Base-by-base conservation (phyloP, 1,140 invertebrate species). In the Drosophila azteca region DNA sequence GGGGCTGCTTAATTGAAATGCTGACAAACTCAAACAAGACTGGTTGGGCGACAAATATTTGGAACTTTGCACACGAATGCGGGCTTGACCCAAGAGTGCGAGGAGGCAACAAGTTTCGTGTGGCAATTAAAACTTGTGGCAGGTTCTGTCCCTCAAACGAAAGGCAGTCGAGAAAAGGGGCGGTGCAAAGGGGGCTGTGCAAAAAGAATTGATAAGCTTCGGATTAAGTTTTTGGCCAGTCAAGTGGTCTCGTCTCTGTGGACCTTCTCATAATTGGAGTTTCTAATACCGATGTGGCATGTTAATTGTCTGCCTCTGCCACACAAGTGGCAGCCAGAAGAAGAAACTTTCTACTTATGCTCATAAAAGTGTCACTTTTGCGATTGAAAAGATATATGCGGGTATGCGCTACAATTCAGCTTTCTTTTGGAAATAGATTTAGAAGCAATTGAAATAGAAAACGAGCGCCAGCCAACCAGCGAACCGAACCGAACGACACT, bases 381-480 rank as follows among this genome's bases (percentile, higher is more conserved):
- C 78, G 83, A 88, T 85, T 80, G 82, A 70, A 70, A 66, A 85
- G 68, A 80, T 72, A 85, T 80, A 66, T 85, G 49, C 49, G 52
- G 58, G 58, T 59, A 64, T 62, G 82, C 77, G 78, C 72, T 59
- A 77, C 77, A 78, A 81, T 78, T 82, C 53, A 87, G 82, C 82
- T 85, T 85, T 85, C 82, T 85, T 87, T 85, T 69, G 78, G 57
- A 71, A 58, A 64, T 58, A 85, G 82, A 85, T 85, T 85, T 85
- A 85, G 83, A 87, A 87, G 83, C 83, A 87, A 87, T 88, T 82
- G 83, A 88, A 87, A 87, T 79, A 87, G 83, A 87, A 87, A 87
- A 87, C 81, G 62, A 39, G 35, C 31, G 31, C 31, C 31, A 31
- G 31, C 35, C 1, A 35, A 3, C 3, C 31, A 35, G 31, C 31